Evolutionary conservation across 2,113 vertebrate genomes (phyloP), one percentile per base, ranked within the genome.

Genomic region (Thalassoma bifasciatum): DNA sequence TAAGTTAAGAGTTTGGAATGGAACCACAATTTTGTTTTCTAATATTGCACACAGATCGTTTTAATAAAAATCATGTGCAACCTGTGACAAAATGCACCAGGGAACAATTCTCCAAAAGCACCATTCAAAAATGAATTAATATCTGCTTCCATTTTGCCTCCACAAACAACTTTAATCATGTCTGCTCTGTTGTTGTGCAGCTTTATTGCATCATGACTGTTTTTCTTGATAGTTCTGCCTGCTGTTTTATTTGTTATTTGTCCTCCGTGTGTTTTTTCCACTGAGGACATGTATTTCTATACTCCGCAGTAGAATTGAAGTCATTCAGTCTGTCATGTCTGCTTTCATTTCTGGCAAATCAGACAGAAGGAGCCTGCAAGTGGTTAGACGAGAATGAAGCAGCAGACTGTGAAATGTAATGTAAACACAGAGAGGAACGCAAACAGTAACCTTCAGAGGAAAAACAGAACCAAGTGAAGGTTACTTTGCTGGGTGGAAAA

Each of bases 331-430:
- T 86, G 88, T 89, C 91, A 84, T 91, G 88, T 92, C 90, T 88
- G 86, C 83, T 89, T 84, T 89, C 86, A 87, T 89, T 90, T 87
- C 81, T 84, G 70, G 79, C 82, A 91, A 91, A 92, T 92, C 88
- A 90, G 83, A 88, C 84, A 65, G 88, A 30, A 78, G 84, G 76
- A 85, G 86, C 71, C 88, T 87, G 83, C 73, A 58, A 90, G 86
- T 92, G 80, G 90, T 93, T 89, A 91, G 82, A 86, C 66, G 86
- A 76, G 81, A 90, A 89, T 86, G 81, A 91, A 85, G 92, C 90
- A 91, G 88, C 73, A 89, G 88, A 91, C 86, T 91, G 89, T 90
- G 91, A 91, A 93, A 92, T 88, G 88, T 89, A 84, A 92, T 77
- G 73, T 88, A 87, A 77, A 91, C 83, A 83, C 82, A 87, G 72